phyloP scores from a whole-genome alignment of 2,113 vertebrate genomes.

The Proterorhinus semilunaris region DNA sequence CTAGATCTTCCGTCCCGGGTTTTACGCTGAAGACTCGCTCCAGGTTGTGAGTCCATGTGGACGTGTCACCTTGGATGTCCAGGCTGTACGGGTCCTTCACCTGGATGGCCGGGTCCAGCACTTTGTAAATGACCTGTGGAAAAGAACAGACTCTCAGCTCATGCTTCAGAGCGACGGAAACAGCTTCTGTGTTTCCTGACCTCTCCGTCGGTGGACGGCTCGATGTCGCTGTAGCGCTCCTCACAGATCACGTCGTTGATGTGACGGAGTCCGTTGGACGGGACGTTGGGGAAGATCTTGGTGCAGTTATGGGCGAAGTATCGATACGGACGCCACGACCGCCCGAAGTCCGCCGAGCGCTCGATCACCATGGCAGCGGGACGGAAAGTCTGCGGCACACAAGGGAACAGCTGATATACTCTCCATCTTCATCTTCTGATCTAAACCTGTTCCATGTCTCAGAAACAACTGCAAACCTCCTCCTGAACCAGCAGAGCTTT shows the following conservation, averaged over 20 bases:
- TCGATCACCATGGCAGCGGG: constrained; percentile 87
- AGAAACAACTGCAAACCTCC: too few relatives aligned
- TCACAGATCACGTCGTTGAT: constrained; percentile 85
- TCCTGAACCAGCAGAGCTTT: too few relatives aligned
- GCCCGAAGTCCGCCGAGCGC: constrained; percentile 78
- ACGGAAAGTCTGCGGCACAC: constrained; percentile 78
- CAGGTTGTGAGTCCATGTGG: too few relatives aligned
- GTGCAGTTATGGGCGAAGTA: constrained; percentile 88
- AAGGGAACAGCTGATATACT: too few relatives aligned
- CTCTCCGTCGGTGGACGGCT: constrained; percentile 85
- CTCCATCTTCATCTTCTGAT: too few relatives aligned
- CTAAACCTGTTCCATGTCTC: too few relatives aligned
- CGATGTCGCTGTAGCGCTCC: constrained; percentile 84
- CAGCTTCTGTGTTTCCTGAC: constrained; percentile 49
- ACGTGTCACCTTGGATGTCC: constrained; percentile 80
- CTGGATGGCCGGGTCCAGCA: constrained; percentile 83
- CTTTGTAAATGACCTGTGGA: constrained; percentile 88
- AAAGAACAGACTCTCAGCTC: not conserved
- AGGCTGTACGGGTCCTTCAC: constrained; percentile 84
- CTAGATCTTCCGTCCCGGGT: too few relatives aligned
- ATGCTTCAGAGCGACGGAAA: too few relatives aligned
- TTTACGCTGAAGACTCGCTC: too few relatives aligned
- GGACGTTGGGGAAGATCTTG: constrained; percentile 76
- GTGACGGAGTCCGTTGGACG: constrained; percentile 58
- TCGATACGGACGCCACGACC: constrained; percentile 81